phyloP scores from a whole-genome alignment of 2,113 vertebrate species.

The Peromyscus polionotus region DNA sequence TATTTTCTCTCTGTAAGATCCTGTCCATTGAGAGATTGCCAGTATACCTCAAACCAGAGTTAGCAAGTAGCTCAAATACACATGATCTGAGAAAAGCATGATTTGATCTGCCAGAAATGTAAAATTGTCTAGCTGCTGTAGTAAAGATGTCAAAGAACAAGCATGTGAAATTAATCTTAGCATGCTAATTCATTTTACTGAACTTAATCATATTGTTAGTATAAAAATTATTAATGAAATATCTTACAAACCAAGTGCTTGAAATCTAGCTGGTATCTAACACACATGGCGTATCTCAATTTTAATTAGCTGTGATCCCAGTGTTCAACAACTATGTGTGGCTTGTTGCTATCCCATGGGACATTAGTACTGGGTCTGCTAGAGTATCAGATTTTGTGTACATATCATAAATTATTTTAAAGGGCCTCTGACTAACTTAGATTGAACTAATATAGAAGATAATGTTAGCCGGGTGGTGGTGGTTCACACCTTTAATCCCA shows the following conservation, averaged over 20 bases:
- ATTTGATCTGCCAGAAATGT: neutral
- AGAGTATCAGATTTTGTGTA: neutral
- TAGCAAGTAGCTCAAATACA: neutral
- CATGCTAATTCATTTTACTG: neutral
- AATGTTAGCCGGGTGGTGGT: neutral
- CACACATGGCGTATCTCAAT: neutral
- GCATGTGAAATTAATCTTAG: neutral
- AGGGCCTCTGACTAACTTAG: neutral
- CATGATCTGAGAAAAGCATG: neutral
- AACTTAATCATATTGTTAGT: neutral
- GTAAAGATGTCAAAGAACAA: constrained; percentile 17
- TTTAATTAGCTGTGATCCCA: neutral
- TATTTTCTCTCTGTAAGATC: too few relatives aligned
- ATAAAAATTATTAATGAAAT: neutral
- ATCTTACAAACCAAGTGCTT: neutral
- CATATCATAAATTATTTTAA: neutral
- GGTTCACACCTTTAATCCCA: too few relatives aligned
- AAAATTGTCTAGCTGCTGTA: neutral
- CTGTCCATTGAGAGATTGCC: neutral
- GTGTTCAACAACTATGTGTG: neutral
- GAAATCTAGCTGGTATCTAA: neutral
- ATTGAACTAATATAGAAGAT: constrained; percentile 30
- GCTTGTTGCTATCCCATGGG: neutral
- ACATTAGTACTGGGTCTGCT: neutral
- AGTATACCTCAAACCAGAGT: neutral